Conservation (phyloP, 2,888 invertebrate species). For the Drosophila villosipedis region DNA sequence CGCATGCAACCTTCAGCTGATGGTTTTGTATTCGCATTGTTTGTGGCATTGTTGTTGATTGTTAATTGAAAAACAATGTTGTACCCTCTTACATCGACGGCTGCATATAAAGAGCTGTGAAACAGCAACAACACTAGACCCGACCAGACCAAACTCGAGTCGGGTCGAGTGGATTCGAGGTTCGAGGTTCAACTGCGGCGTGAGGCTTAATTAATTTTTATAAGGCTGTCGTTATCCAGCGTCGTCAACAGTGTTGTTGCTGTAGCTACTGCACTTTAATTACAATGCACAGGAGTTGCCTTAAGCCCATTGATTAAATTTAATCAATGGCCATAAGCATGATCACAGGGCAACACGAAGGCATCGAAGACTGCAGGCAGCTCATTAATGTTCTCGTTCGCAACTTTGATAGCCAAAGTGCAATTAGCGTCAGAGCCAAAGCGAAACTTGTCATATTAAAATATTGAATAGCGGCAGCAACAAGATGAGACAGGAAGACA, state of each 20-base stretch:
- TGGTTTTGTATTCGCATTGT: slow-evolving; percentile 66
- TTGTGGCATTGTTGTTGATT: slow-evolving; percentile 78
- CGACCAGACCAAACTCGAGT: neutral
- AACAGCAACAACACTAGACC: slow-evolving; percentile 26
- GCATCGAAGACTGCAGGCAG: slow-evolving; percentile 31
- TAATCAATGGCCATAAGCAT: slow-evolving; percentile 79
- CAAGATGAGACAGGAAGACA: slow-evolving; percentile 28
- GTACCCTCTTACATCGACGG: slow-evolving; percentile 53
- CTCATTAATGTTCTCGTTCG: slow-evolving; percentile 71
- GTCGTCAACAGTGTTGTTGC: slow-evolving; percentile 19
- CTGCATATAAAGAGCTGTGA: slow-evolving; percentile 74
- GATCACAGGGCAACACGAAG: slow-evolving; percentile 35
- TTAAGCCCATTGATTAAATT: slow-evolving; percentile 80
- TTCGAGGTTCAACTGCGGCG: slow-evolving; percentile 50
- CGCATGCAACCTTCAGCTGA: slow-evolving; percentile 61
- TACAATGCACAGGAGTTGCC: slow-evolving; percentile 78
- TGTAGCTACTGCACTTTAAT: slow-evolving; percentile 69
- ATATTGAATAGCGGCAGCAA: slow-evolving; percentile 72
- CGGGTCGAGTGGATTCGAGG: slow-evolving; percentile 12
- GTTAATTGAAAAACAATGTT: slow-evolving; percentile 83
- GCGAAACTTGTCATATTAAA: slow-evolving; percentile 76
- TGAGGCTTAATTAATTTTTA: slow-evolving; percentile 77
- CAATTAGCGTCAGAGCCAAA: slow-evolving; percentile 70
- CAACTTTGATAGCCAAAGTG: slow-evolving; percentile 75
- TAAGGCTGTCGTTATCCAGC: slow-evolving; percentile 71